A percentile compares a stretch with the other conserved stretches of the same genome.
Conservation (phyloP, 35 echinoderm and acorn worm genomes). For the Nesometra sesokonis region DNA sequence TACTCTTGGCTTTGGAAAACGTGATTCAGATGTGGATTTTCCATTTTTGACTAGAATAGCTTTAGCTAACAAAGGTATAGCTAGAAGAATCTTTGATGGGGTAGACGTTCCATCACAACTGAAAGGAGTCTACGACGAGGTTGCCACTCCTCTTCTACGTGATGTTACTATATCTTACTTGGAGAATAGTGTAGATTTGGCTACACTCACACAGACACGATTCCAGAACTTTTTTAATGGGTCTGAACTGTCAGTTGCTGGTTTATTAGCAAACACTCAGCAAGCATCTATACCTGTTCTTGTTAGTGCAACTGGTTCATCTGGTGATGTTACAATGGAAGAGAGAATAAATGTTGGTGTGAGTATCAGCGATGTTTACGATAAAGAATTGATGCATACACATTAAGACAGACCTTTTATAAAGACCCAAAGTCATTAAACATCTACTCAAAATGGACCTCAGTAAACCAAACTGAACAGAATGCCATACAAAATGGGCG, state of each 20-base stretch:
- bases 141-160: constrained; percentile 73
- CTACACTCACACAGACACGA: constrained; percentile 27
- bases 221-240: constrained; percentile 92
- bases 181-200: constrained; percentile 46
- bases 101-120: constrained; percentile 51
- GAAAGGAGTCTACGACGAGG: constrained; percentile 81
- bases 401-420: too few relatives aligned
- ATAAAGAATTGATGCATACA: too few relatives aligned
- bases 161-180: constrained; percentile 72
- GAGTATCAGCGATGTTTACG: too few relatives aligned
- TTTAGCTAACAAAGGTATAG: constrained; percentile 79
- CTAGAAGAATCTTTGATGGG: constrained; percentile 70
- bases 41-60: constrained; percentile 75
- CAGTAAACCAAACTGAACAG: too few relatives aligned
- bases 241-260: constrained; percentile 77
- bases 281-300: constrained; percentile 39
- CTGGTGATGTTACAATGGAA: not conserved
- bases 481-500: too few relatives aligned
- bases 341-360: not conserved
- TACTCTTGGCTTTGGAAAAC: constrained; percentile 42
- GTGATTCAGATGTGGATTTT: constrained; percentile 66
- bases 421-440: too few relatives aligned
- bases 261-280: constrained; percentile 30
- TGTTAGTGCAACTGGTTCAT: constrained; percentile 39
- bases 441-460: too few relatives aligned